These are phyloP conservation scores for Brachyptera risi DNA, from an alignment of 2,888 invertebrate genomes.

Conservation along the genomic window DNA sequence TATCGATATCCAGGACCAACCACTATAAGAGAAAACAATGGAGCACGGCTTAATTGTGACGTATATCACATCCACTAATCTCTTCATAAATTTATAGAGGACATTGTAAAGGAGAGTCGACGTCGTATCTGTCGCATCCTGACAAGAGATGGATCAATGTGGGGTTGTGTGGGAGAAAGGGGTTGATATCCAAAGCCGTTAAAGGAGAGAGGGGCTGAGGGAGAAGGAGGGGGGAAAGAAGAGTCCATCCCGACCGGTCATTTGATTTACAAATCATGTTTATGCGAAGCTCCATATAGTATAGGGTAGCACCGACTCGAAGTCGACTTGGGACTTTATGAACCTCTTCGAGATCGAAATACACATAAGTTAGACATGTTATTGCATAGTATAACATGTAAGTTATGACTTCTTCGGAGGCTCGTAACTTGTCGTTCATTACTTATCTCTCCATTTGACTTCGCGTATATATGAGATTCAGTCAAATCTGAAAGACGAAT, in stretches of 20 bases:
- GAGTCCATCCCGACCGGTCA: neutral
- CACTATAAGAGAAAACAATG: slow-evolving; percentile 25
- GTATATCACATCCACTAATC: slow-evolving; percentile 28
- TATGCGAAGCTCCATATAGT: too few relatives aligned
- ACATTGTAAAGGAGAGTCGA: neutral
- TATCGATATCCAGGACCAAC: slow-evolving; percentile 7
- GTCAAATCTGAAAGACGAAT: too few relatives aligned
- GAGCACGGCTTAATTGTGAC: slow-evolving; percentile 24
- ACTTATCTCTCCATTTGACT: too few relatives aligned
- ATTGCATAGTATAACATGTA: slow-evolving; percentile 2
- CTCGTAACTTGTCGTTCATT: slow-evolving; percentile 17
- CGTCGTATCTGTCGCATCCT: neutral
- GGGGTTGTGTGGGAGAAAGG: neutral
- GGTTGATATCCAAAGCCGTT: slow-evolving; percentile 13
- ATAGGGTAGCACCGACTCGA: too few relatives aligned
- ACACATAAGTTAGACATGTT: slow-evolving; percentile 17
- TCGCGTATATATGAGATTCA: too few relatives aligned
- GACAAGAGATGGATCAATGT: slow-evolving; percentile 17
- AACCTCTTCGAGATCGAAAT: neutral
- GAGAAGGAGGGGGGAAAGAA: neutral
- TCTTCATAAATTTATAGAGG: slow-evolving; percentile 28
- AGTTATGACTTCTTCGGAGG: slow-evolving; percentile 10
- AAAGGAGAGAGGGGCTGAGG: neutral
- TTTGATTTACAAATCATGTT: slow-evolving; percentile 22
- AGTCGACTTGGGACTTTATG: slow-evolving; percentile 6